Evolutionary conservation across 2,888 invertebrate genomes (phyloP), one percentile per base, ranked within the genome.

Genomic region (Dromius quadrimaculatus): DNA sequence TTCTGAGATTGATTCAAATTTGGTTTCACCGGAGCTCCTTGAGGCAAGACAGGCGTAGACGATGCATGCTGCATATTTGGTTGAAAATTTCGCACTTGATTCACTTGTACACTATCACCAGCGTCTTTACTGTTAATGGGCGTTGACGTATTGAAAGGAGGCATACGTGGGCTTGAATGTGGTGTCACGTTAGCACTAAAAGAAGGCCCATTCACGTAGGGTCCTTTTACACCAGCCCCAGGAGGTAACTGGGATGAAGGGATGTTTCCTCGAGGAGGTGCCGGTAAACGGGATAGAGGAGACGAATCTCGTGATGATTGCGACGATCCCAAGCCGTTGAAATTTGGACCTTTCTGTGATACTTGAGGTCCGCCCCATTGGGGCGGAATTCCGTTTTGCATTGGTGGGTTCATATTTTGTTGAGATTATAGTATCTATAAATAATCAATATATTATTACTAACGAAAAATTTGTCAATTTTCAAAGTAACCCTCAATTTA

Each of bases 251-350:
- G 81, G 15, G 80, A 77, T 6, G 78, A 75, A 22, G 81, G 79
- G 43, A 80, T 73, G 71, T 79, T 78, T 20, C 78, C 78, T 36
- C 74, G 71, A 13, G 80, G 78, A 71, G 78, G 77, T 34, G 75
- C 73, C 9, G 74, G 74, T 32, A 75, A 63, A 20, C 78, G 76
- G 20, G 75, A 70, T n/a, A 78, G 75, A 9, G 83, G 81, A 3
- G 83, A 82, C 2, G 81, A 79, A 70, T 81, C 81, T 71, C 83
- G 77, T 9, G 83, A 83, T 5, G 82, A 82, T 71, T 80, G 79
- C 20, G 80, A 77, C 6, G 82, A 82, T 73, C 79, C 79, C 28
- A 81, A 73, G 11, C 82, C 82, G 74, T 82, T 81, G 15, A 23
- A 62, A n/a, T 20, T 43, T 4, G 43, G 41, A 15, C 9, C 43